phyloP scores from a whole-genome alignment of 2,888 invertebrate species.

The Caenorhabditis uteleia region DNA sequence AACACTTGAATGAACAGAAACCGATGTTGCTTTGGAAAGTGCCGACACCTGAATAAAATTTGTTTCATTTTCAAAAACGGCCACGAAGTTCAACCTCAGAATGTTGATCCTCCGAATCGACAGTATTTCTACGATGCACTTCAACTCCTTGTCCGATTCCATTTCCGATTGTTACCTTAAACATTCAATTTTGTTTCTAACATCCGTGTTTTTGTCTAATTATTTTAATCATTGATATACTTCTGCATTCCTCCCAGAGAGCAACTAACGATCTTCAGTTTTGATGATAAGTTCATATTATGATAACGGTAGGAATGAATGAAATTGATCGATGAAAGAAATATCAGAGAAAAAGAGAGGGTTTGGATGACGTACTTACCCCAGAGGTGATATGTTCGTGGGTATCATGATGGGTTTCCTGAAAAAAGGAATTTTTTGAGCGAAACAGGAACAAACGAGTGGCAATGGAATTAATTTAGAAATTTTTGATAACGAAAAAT shows the following conservation, averaged over 20 bases:
- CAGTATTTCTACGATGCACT: conserved; percentile 10
- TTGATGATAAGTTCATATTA: conserved; percentile 18
- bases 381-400: conserved; percentile 15
- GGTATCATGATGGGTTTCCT: conserved; percentile 17
- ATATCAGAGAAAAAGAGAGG: neutral
- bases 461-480: too few relatives aligned
- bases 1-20: conserved; percentile 50
- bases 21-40: conserved; percentile 42
- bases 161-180: conserved; percentile 21
- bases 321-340: neutral
- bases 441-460: too few relatives aligned
- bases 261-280: conserved; percentile 27
- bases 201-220: neutral
- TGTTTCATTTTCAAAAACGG: conserved; percentile 1
- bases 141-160: conserved; percentile 14
- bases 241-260: conserved; percentile 15
- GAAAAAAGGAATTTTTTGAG: neutral
- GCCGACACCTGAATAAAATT: conserved; percentile 23
- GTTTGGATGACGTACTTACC: conserved; percentile 11
- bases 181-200: conserved; percentile 1
- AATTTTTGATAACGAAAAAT: too few relatives aligned
- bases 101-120: conserved; percentile 18
- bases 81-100: conserved; percentile 3
- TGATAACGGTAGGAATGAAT: neutral
- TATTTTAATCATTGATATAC: too few relatives aligned